Base-by-base conservation (phyloP, 2,888 invertebrate species). In the Drosophila ustulata region DNA sequence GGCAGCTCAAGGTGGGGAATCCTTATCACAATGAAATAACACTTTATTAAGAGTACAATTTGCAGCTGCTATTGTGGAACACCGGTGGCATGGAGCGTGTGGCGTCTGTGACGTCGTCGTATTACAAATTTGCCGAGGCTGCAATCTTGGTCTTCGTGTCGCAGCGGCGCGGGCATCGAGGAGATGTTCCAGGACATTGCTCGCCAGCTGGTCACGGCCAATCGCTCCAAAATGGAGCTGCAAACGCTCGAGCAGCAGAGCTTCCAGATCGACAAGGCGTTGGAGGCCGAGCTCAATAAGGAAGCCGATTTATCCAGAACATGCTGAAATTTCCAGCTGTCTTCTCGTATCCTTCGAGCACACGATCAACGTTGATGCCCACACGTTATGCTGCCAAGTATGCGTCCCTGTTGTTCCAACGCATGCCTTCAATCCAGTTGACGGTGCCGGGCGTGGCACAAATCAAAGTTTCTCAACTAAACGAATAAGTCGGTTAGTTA, bases 31-130 rank as follows among this genome's bases (percentile, higher is more conserved):
- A 37, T 1, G 6, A 32, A 41, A 4, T 18, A 18, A 6, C 4
- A 9, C 23, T 26, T 11, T 1, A 46, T 30, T 43, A 23, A 30
- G 9, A 0, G 1, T n/a, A n/a, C 0, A 18, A 26, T 56, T 8
- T 56, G 6, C 92, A 98, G 98, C 93, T 98, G 71, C 98, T 98
- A 93, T 93, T 98, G 79, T 98, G 98, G 98, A 98, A 98, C 91
- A 98, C 98, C 39, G 98, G 98, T 78, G 98, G 98, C 52, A 98
- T 98, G 97, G 98, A 98, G 93, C 94, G 98, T 84, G 98, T 98
- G 73, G 98, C 98, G 49, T 98, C 98, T 3, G 97, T 98, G 23
- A 98, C 98, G 9, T 97, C 97, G 30, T 97, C 97, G 90, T 98
- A 98, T 91, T 98, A 98, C 92, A 98, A 98, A 93, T 98, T 97